phyloP scores from a whole-genome alignment of 2,113 vertebrate genomes.

The Dromaius novaehollandiae region DNA sequence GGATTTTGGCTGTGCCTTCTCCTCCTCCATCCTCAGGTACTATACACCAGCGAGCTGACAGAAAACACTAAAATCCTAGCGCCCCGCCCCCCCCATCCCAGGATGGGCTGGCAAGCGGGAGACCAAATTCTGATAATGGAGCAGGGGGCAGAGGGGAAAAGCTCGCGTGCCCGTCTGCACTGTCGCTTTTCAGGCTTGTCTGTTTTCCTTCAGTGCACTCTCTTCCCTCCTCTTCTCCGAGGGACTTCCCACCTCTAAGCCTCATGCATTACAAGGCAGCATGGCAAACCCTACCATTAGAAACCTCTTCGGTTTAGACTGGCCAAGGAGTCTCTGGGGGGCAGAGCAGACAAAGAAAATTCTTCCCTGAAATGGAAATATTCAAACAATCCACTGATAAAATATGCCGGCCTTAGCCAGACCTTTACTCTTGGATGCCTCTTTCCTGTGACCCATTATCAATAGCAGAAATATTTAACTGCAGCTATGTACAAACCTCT shows the following conservation, averaged over 20 bases:
- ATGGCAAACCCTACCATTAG: conserved; percentile 43
- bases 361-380: conserved; percentile 32
- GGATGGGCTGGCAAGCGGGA: accelerated
- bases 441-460: background rate
- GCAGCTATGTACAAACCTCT: background rate
- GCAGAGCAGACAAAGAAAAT: conserved; percentile 24
- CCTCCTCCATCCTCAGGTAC: background rate
- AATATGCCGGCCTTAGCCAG: background rate
- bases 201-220: background rate
- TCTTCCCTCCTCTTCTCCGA: background rate
- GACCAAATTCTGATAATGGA: background rate
- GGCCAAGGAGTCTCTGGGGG: conserved; percentile 1
- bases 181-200: background rate
- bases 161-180: background rate
- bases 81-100: background rate
- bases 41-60: background rate
- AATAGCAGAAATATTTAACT: background rate
- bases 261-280: background rate
- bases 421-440: background rate
- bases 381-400: conserved; percentile 44
- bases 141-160: accelerated
- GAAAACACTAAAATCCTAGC: background rate
- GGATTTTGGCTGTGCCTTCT: background rate
- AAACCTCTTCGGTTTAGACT: conserved; percentile 49
- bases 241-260: background rate